Evolutionary conservation across 2,797 vertebrate genomes (phyloP).

Genomic region (Bovichtus variegatus): DNA sequence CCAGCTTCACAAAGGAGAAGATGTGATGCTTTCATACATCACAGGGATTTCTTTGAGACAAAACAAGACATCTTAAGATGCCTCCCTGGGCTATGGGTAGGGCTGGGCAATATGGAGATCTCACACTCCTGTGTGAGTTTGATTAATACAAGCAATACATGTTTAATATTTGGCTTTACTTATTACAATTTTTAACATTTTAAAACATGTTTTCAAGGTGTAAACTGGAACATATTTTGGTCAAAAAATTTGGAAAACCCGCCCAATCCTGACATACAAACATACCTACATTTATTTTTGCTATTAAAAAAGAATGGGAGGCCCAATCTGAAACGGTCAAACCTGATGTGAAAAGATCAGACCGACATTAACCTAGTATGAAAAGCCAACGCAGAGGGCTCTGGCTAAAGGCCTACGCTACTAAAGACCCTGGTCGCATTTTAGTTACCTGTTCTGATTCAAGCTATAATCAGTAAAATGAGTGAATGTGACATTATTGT

Average conservation of each 20-base stretch:
- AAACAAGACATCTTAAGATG: background rate
- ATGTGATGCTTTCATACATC: background rate
- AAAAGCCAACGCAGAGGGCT: background rate
- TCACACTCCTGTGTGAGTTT: background rate
- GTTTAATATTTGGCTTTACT: background rate
- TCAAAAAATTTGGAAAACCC: background rate
- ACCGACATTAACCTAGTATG: no score
- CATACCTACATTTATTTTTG: no score
- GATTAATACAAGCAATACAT: background rate
- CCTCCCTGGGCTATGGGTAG: background rate
- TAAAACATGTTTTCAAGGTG: background rate
- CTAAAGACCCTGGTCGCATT: background rate
- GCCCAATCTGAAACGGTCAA: background rate
- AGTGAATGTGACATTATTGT: conserved; percentile 16
- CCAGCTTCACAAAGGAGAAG: background rate
- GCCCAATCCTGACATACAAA: background rate
- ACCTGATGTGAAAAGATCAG: background rate
- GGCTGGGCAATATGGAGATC: no score
- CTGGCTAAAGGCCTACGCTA: no score
- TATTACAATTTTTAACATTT: background rate
- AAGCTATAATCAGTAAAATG: background rate
- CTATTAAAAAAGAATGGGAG: no score
- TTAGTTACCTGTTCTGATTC: background rate
- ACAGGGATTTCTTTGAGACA: background rate
- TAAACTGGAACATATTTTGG: background rate